Evolutionary conservation across 2,888 invertebrate genomes (phyloP), one percentile per base, ranked within the genome.

Genomic region (Ectemnius lituratus): DNA sequence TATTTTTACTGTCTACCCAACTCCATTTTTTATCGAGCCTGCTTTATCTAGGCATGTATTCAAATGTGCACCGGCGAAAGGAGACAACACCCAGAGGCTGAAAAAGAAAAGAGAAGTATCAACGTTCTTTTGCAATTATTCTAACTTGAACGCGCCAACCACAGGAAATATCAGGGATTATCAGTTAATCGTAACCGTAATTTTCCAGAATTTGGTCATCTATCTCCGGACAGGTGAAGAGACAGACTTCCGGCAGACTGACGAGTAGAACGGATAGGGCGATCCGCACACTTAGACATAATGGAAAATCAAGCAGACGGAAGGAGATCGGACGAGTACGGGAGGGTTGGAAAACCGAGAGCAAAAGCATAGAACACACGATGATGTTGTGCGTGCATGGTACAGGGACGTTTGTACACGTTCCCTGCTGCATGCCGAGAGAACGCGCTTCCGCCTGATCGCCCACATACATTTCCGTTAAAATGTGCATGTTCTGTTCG

Each of bases 401-500:
- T 61, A 75, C 65, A 70, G 76, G 71, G 71, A 78, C 76, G 79
- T 73, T 78, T 72, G 71, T 37, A 37, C 66, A 66, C 62, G 72
- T 73, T 75, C 65, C 75, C 61, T 70, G 71, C 65, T 70, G 70
- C 66, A 64, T 73, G 73, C 73, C 73, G 75, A 83, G 73, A 79
- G 70, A 78, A 69, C 83, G 83, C 76, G 80, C 84, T 88, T 89
- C 86, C 89, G 84, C 81, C 86, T 86, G 89, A 89, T 88, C 88
- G 88, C 88, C 81, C 88, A 83, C 87, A 87, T 86, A 88, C 87
- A 86, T 88, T 83, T 88, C 86, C 85, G 88, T 87, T 87, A 86
- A 88, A 89, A 87, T 86, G 86, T 88, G 87, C 82, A 11, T 37
- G 87, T 88, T 88, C 85, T 83, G 86, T 88, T 84, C 88, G 88